Evolutionary conservation across 1,140 invertebrate species (phyloP), one percentile per base, ranked within the genome.

Genomic region (Hormaphis cornu): DNA sequence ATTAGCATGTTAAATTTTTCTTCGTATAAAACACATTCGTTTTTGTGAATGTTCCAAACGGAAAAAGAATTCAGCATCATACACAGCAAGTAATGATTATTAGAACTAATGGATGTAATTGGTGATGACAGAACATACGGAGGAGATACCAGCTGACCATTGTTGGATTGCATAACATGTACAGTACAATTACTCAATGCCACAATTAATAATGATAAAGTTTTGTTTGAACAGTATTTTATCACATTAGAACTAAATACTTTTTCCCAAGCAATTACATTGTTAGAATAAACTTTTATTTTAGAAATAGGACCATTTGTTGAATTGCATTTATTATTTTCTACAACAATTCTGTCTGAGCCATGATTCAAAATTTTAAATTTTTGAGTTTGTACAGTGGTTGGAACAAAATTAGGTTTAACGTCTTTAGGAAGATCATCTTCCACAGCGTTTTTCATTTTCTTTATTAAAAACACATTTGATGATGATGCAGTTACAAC

Each of bases 1-100:
- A 56, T 54, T 63, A 74, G 72, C 30, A 35, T 69, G 3, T 40
- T 69, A 3, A 69, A 33, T 42, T 53, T 54, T 53, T 53, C 33
- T 28, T 69, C 48, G 6, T 54, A 7, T 44, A 70, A 70, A 30
- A 53, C 73, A 73, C 72, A 71, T 26, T 46, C 30, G 56, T 58
- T 30, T 53, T 72, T 16, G 44, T 46, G 50, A 35, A 73, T 71
- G n/a, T 56, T 24, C 48, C 48, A 69, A 10, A 69, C 48, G 58
- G 69, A 52, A 14, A 53, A 9, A 22, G 48, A 69, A 69, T 71
- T 18, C 20, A 37, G 35, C 0, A 26, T 58, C 18, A 54, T 48
- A 12, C 35, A 71, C 35, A 46, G 20, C 35, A 71, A 58, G 12
- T 40, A 44, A 5, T 50, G 16, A 16, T 44, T 69, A 69, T 50